These are phyloP conservation scores for Pristionchus entomophagus DNA, from an alignment of 2,888 invertebrate species.

Conservation along the genomic window DNA sequence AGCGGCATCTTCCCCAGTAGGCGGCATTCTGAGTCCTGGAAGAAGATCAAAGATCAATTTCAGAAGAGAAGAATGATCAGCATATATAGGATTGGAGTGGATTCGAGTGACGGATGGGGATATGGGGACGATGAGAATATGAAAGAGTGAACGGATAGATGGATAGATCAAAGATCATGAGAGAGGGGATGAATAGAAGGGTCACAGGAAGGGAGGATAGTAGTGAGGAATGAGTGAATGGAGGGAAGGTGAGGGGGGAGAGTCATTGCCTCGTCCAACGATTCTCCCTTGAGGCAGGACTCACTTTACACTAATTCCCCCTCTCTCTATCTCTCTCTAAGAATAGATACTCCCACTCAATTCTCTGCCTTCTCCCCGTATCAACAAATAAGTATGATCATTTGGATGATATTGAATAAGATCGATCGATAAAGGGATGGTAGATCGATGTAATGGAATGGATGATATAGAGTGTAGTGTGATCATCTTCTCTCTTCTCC, in stretches of 20 bases:
- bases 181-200: background rate
- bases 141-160: background rate
- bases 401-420: background rate
- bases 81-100: too few species aligned
- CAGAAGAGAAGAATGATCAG: too few species aligned
- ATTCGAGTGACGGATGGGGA: too few species aligned
- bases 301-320: constrained; percentile 33
- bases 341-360: constrained; percentile 47
- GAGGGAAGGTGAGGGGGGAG: background rate
- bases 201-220: background rate
- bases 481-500: background rate
- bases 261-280: constrained; percentile 7
- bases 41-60: background rate
- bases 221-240: constrained; percentile 29
- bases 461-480: background rate
- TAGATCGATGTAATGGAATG: background rate
- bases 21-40: constrained; percentile 10
- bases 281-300: constrained; percentile 12
- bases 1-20: constrained; percentile 32
- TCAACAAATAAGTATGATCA: background rate
- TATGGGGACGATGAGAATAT: background rate
- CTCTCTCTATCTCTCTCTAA: constrained; percentile 44
- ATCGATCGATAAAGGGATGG: background rate
- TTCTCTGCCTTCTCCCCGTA: background rate
- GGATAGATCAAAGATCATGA: background rate